These are phyloP conservation scores for Sebastiscus tertius DNA, from an alignment of 2,797 vertebrate species.

Conservation along the genomic window DNA sequence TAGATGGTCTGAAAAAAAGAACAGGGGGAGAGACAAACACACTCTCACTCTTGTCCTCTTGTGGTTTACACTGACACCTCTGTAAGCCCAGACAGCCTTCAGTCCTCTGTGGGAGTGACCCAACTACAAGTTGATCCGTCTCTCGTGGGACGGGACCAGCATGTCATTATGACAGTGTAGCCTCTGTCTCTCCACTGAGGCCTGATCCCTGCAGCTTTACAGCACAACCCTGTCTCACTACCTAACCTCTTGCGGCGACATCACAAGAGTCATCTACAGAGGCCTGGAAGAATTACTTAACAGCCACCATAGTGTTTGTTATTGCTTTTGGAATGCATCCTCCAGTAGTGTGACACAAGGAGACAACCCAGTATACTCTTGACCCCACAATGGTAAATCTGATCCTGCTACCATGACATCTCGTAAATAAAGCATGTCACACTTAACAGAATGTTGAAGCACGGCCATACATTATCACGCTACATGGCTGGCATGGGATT, in stretches of 20 bases:
- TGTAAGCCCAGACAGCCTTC: background rate
- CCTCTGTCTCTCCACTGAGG: background rate
- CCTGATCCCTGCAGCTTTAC: slow-evolving; percentile 14
- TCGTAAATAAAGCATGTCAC: slow-evolving; percentile 43
- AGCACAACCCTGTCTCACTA: background rate
- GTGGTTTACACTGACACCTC: background rate
- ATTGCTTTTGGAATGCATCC: slow-evolving; percentile 20
- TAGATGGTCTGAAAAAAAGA: slow-evolving; percentile 2
- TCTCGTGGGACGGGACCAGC: background rate
- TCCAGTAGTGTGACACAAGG: slow-evolving; percentile 2
- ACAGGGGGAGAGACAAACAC: background rate
- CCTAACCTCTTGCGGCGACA: background rate
- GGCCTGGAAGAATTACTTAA: background rate
- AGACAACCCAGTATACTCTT: slow-evolving; percentile 13
- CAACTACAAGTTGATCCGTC: background rate
- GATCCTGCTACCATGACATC: slow-evolving; percentile 14
- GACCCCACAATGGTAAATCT: slow-evolving; percentile 20
- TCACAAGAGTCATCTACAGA: background rate
- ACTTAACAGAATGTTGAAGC: slow-evolving; percentile 1
- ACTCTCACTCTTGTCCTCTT: background rate
- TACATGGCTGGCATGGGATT: slow-evolving; percentile 12
- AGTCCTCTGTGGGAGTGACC: background rate
- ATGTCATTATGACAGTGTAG: background rate
- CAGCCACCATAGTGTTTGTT: slow-evolving; percentile 9
- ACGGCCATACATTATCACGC: background rate